Percentiles rank a stretch among this genome's conserved stretches.
Conservation (phyloP, 1,140 invertebrate species). For the Pentalonia nigronervosa region DNA sequence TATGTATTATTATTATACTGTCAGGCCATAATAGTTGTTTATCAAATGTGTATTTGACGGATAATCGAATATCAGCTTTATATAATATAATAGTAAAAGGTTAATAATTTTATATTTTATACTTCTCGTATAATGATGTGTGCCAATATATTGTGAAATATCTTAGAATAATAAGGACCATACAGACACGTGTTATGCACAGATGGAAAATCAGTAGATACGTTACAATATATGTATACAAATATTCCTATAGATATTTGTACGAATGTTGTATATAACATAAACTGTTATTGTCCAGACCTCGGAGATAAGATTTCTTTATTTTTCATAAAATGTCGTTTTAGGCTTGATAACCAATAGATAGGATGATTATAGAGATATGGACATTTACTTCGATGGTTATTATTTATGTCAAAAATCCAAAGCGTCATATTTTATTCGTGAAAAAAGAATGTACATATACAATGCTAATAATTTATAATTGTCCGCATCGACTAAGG, state of each 20-base stretch:
- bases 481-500: no score
- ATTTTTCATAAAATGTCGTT: not conserved
- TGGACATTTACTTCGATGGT: not conserved
- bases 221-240: not conserved
- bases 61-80: conserved; percentile 12
- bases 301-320: not conserved
- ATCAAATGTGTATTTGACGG: conserved; percentile 10
- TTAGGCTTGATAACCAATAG: not conserved
- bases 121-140: not conserved
- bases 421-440: not conserved
- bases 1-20: not conserved
- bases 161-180: not conserved
- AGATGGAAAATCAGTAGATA: not conserved
- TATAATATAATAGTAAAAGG: not conserved
- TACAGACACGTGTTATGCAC: not conserved
- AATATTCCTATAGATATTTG: no score
- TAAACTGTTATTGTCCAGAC: not conserved
- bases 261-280: not conserved
- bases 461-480: no score
- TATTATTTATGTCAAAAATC: not conserved
- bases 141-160: not conserved
- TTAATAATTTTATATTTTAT: not conserved
- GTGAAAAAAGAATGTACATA: not conserved
- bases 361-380: not conserved
- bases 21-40: conserved; percentile 3